A percentile compares a stretch with the other conserved stretches of the same genome.
These are phyloP conservation scores for Euura lappo DNA, from an alignment of 1,140 invertebrate species.

Conservation along the genomic window DNA sequence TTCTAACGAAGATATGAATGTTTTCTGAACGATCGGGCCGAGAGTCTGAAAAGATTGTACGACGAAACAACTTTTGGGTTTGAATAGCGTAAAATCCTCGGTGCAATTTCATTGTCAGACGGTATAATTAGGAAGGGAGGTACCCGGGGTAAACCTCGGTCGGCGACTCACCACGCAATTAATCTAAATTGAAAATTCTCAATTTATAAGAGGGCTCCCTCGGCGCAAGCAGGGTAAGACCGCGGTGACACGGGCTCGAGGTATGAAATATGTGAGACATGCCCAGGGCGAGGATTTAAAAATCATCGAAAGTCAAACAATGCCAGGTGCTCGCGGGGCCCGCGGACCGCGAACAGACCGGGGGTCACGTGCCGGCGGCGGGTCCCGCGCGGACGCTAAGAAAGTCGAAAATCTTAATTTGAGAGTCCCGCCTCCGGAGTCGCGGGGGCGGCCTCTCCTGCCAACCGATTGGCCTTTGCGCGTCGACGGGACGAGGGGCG, in stretches of 20 bases:
- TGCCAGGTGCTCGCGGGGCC: not conserved
- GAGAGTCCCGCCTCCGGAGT: constrained; percentile 47
- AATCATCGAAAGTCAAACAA: constrained; percentile 6
- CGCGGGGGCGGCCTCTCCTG: constrained; percentile 43
- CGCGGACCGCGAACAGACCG: constrained; percentile 31
- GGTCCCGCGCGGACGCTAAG: constrained; percentile 20
- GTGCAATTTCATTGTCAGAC: no score
- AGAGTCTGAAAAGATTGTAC: no score
- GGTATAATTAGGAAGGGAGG: no score
- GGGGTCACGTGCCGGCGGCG: constrained; percentile 29
- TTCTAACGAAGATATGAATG: no score
- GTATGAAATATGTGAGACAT: not conserved
- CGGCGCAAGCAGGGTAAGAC: no score
- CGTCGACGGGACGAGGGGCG: constrained; percentile 14
- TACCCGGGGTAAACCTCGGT: no score
- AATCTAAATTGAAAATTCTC: no score
- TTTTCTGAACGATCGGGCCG: no score
- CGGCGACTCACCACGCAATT: no score
- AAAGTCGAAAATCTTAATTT: constrained; percentile 61
- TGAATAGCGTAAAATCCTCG: no score
- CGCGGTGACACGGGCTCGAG: not conserved
- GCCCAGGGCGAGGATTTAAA: not conserved
- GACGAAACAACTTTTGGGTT: no score
- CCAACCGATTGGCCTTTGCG: constrained; percentile 49
- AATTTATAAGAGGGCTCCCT: no score